Conservation (phyloP, 2,888 invertebrate species). For the Prosapia bicincta region DNA sequence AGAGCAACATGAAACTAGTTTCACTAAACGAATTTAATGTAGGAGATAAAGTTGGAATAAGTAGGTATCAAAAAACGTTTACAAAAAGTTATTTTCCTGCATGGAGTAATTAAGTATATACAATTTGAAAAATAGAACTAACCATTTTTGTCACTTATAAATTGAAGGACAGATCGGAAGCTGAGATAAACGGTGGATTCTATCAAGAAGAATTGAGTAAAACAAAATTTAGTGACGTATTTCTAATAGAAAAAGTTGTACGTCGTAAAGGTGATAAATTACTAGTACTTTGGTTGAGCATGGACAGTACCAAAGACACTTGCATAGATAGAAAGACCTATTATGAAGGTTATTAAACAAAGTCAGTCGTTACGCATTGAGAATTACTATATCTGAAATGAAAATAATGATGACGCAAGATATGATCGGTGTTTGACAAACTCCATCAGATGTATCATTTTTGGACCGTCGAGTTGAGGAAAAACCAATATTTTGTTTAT, state of each 20-base stretch:
- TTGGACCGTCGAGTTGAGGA: neutral
- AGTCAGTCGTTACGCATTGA: neutral
- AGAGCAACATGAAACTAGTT: no score
- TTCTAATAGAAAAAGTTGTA: slow-evolving; percentile 17
- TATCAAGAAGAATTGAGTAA: no score
- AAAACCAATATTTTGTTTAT: neutral
- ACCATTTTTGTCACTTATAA: slow-evolving; percentile 11
- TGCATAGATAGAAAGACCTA: slow-evolving; percentile 10
- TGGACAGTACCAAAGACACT: neutral
- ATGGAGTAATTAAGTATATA: no score
- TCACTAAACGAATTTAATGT: no score
- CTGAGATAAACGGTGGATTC: slow-evolving; percentile 2
- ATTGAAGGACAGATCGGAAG: neutral
- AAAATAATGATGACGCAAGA: neutral
- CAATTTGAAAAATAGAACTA: no score
- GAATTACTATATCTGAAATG: neutral
- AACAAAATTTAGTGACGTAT: no score
- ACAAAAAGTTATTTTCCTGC: slow-evolving; percentile 13
- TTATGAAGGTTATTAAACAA: neutral
- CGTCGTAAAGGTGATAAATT: neutral
- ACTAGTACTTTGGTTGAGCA: slow-evolving; percentile 7
- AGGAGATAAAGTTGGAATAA: slow-evolving; percentile 17
- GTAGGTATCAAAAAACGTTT: neutral
- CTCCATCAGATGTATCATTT: slow-evolving; percentile 9
- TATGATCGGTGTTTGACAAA: neutral